Conservation (phyloP, 2,888 invertebrate species). For the Mimachlamys varia region DNA sequence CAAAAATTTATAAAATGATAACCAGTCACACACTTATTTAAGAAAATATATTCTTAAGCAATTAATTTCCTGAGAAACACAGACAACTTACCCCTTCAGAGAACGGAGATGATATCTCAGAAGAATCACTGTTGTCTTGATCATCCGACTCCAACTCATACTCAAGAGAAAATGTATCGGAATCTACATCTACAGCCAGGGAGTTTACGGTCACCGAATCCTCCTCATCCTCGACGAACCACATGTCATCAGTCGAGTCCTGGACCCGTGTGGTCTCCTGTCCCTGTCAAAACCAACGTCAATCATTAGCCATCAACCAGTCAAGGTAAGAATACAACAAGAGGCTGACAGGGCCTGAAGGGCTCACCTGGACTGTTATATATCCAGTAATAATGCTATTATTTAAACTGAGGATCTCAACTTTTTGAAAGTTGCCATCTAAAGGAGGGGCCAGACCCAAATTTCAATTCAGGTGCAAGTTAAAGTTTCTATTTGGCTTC, state of each 20-base stretch:
- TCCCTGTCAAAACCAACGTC: constrained; percentile 53
- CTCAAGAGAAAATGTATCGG: constrained; percentile 65
- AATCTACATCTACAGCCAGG: constrained; percentile 52
- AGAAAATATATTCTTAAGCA: background rate
- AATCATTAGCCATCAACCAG: background rate
- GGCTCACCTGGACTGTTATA: too few species aligned
- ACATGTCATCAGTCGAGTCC: constrained; percentile 71
- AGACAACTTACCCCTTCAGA: constrained; percentile 58
- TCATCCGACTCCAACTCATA: constrained; percentile 64
- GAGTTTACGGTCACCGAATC: constrained; percentile 53
- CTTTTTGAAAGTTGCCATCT: too few species aligned
- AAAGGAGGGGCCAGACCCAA: too few species aligned
- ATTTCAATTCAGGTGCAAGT: too few species aligned
- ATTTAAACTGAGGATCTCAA: too few species aligned
- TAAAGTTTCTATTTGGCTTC: too few species aligned
- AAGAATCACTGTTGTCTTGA: constrained; percentile 47
- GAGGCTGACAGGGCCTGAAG: too few species aligned
- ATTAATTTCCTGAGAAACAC: background rate
- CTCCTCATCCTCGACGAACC: constrained; percentile 68
- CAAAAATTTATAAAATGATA: too few species aligned
- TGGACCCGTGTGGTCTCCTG: constrained; percentile 66
- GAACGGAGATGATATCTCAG: constrained; percentile 55
- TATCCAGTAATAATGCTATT: too few species aligned
- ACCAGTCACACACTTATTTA: too few species aligned
- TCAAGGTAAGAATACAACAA: background rate